phyloP scores from a whole-genome alignment of 35 echinoderm and acorn worm genomes.

The Patiria miniata region DNA sequence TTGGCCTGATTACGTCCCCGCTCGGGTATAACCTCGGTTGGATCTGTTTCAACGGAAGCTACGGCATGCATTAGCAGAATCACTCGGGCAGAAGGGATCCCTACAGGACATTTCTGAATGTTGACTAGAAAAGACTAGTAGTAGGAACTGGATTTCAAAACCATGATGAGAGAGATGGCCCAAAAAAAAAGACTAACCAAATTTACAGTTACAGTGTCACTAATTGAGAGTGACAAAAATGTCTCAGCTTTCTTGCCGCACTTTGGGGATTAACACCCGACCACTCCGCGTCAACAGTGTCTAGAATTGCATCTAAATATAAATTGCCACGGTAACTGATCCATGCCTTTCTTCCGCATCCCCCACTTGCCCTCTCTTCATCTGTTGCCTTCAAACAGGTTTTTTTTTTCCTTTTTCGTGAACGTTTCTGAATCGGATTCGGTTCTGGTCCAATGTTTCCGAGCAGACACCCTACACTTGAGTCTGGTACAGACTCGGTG shows the following conservation, averaged over 20 bases:
- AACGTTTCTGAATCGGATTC: neutral
- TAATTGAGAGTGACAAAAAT: slow-evolving; percentile 3
- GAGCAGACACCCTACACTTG: neutral
- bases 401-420: neutral
- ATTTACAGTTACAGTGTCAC: neutral
- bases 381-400: neutral
- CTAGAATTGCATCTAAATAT: slow-evolving; percentile 8
- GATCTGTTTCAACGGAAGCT: neutral
- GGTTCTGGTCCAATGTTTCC: neutral
- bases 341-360: neutral
- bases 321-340: slow-evolving; percentile 9
- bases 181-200: neutral
- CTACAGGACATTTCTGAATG: neutral
- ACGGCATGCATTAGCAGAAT: neutral
- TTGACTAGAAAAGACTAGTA: neutral
- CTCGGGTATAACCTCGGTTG: too few relatives aligned
- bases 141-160: neutral
- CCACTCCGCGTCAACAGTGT: neutral
- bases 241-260: neutral
- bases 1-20: too few relatives aligned
- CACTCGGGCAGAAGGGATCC: neutral
- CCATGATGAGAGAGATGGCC: too few relatives aligned
- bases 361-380: too few relatives aligned
- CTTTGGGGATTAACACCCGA: neutral
- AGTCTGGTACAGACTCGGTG: neutral